A percentile compares a stretch with the other conserved stretches of the same genome.
These are phyloP conservation scores for Stenolophus ochropezus DNA, from an alignment of 2,888 invertebrate species.

Conservation along the genomic window DNA sequence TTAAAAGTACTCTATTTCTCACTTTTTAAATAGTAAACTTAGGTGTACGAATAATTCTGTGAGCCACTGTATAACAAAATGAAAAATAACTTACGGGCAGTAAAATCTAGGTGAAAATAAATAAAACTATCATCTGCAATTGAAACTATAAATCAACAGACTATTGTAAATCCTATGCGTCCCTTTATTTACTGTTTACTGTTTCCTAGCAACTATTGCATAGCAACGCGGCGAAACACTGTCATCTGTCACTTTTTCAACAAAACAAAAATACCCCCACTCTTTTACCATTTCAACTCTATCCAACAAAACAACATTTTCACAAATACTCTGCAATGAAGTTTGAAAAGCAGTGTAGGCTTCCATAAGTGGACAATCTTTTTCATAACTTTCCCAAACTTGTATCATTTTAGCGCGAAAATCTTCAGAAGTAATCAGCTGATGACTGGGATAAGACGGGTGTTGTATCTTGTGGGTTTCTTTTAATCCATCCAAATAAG, in stretches of 20 bases:
- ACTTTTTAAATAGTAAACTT: no score
- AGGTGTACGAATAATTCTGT: no score
- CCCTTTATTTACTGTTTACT: constrained; percentile 2
- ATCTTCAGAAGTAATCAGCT: constrained; percentile 52
- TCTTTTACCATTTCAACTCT: constrained; percentile 73
- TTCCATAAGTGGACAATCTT: constrained; percentile 70
- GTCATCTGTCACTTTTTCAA: constrained; percentile 78
- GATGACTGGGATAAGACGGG: constrained; percentile 25
- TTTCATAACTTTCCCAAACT: constrained; percentile 68
- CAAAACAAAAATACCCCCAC: constrained; percentile 72
- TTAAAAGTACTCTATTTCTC: no score
- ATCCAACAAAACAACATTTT: constrained; percentile 76
- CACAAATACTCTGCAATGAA: constrained; percentile 75
- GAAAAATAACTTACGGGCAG: background rate
- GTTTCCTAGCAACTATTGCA: constrained; percentile 77
- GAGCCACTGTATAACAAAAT: background rate
- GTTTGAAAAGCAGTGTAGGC: constrained; percentile 74
- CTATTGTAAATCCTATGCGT: background rate
- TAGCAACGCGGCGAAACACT: constrained; percentile 80
- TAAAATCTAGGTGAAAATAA: background rate
- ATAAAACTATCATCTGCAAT: background rate
- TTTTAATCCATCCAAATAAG: constrained; percentile 67
- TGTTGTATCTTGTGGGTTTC: constrained; percentile 66
- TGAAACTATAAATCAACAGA: background rate
- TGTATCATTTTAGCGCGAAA: constrained; percentile 67